Percentiles rank a stretch among this genome's conserved stretches.
phyloP scores from a whole-genome alignment of 1,140 invertebrate species.

The Colletes latitarsis region DNA sequence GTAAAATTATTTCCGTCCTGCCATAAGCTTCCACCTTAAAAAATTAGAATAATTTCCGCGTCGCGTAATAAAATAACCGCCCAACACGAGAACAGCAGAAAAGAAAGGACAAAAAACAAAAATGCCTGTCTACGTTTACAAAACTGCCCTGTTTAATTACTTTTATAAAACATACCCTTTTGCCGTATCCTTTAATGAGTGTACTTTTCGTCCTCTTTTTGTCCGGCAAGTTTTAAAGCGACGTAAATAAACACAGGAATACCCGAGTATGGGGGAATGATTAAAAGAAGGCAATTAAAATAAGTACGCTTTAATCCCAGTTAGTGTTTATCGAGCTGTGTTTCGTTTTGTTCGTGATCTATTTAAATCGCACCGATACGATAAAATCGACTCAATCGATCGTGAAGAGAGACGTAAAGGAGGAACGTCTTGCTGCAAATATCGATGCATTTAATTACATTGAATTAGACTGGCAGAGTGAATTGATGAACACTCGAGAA shows the following conservation, averaged over 20 bases:
- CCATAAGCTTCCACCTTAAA: background rate
- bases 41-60: constrained; percentile 3
- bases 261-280: background rate
- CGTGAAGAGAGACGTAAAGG: background rate
- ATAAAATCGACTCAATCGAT: background rate
- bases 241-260: background rate
- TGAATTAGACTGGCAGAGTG: background rate
- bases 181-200: background rate
- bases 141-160: background rate
- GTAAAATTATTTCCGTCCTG: background rate
- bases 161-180: background rate
- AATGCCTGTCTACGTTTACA: background rate
- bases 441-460: constrained; percentile 2
- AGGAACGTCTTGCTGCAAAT: background rate
- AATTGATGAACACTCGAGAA: background rate
- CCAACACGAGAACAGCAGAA: background rate
- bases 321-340: background rate
- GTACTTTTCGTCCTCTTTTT: constrained; percentile 1
- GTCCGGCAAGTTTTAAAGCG: background rate
- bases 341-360: background rate
- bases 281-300: constrained; percentile 27
- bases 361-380: background rate
- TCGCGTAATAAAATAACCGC: background rate
- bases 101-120: background rate
- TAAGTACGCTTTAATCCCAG: background rate